These are phyloP conservation scores for Trichoplusia ni DNA, from an alignment of 1,140 invertebrate genomes.

Conservation along the genomic window DNA sequence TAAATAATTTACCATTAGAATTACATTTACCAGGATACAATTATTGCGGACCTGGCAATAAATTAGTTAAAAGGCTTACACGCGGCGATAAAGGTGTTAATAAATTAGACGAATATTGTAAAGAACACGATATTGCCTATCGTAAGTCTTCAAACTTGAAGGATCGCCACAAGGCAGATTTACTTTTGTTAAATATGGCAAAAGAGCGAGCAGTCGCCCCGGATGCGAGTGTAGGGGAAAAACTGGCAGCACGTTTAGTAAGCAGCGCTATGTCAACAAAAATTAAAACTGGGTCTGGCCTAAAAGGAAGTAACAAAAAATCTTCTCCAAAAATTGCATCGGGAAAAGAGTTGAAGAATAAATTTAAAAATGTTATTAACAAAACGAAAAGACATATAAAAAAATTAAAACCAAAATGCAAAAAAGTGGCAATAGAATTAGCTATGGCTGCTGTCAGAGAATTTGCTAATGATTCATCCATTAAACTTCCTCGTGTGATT, in stretches of 20 bases:
- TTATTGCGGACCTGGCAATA: neutral
- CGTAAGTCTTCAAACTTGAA: neutral
- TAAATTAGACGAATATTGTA: neutral
- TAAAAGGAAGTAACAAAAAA: too few relatives aligned
- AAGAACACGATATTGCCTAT: neutral
- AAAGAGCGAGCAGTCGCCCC: too few relatives aligned
- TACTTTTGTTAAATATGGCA: slow-evolving; percentile 59
- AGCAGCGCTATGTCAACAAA: too few relatives aligned
- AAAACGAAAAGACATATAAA: neutral
- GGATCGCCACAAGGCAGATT: slow-evolving; percentile 51
- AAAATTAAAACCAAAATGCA: neutral
- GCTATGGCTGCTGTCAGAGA: too few relatives aligned
- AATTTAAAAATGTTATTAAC: neutral
- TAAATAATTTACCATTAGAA: too few relatives aligned
- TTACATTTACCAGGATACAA: too few relatives aligned
- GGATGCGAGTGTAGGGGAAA: too few relatives aligned
- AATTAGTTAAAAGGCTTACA: neutral
- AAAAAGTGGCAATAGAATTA: too few relatives aligned
- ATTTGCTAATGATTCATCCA: too few relatives aligned
- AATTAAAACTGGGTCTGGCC: too few relatives aligned
- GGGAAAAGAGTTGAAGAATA: neutral
- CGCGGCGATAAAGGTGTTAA: neutral
- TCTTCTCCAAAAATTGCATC: neutral
- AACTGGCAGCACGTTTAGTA: too few relatives aligned
- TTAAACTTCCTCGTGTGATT: too few relatives aligned